A percentile compares a stretch with the other conserved stretches of the same genome.
Evolutionary conservation across 2,113 vertebrate genomes (phyloP).

Genomic region (Pomatostomus ruficeps): DNA sequence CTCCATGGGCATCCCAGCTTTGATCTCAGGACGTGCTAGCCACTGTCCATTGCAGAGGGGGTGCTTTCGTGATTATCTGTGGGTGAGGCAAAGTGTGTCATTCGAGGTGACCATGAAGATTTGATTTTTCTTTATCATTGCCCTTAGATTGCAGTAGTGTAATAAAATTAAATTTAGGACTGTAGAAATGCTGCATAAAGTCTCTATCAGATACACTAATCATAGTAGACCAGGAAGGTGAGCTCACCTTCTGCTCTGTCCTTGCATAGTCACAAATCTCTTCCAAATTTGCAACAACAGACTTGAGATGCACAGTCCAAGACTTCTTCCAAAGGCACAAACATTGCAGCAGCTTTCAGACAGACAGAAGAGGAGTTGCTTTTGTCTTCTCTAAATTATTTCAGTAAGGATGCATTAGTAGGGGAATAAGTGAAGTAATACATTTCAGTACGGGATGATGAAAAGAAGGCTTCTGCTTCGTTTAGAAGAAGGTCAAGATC

Average conservation of each 20-base stretch:
- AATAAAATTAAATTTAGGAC: background rate
- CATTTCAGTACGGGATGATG: background rate
- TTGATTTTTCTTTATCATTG: background rate
- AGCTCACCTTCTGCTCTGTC: background rate
- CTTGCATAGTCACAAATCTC: background rate
- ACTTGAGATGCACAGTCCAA: background rate
- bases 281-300: background rate
- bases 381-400: background rate
- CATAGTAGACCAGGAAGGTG: background rate
- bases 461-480: constrained; percentile 25
- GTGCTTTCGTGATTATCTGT: background rate
- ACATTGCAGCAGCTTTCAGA: background rate
- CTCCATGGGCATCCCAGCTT: background rate
- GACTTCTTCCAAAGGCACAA: background rate
- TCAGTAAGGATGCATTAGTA: background rate
- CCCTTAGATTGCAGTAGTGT: background rate
- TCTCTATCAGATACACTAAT: background rate
- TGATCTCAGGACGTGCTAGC: background rate
- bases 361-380: background rate
- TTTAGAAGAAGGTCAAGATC: constrained; percentile 39
- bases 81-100: background rate
- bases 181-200: background rate
- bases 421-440: constrained; percentile 14
- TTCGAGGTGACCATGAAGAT: background rate
- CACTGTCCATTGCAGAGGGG: background rate